Conservation (phyloP, 2,888 invertebrate species). For the Drosophila acutilabella region DNA sequence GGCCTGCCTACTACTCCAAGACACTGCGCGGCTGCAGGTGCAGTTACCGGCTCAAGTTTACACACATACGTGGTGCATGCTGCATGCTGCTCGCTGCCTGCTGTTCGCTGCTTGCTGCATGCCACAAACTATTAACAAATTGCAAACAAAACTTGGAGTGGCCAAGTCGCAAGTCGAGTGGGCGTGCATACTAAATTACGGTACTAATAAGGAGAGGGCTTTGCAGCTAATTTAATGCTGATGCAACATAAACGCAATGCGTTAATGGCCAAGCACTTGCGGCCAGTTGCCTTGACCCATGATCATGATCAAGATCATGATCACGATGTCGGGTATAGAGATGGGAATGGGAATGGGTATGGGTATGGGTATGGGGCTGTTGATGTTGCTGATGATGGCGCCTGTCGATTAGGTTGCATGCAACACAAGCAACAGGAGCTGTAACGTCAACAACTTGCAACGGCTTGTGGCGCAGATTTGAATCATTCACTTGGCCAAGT, state of each 20-base stretch:
- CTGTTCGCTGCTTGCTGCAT: constrained; percentile 59
- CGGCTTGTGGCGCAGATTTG: constrained; percentile 69
- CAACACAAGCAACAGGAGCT: constrained; percentile 56
- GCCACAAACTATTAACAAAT: constrained; percentile 79
- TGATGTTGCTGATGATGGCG: constrained; percentile 65
- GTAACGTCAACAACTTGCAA: constrained; percentile 41
- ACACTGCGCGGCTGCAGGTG: neutral
- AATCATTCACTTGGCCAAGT: constrained; percentile 76
- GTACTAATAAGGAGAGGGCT: constrained; percentile 72
- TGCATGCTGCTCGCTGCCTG: too few relatives aligned
- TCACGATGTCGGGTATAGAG: constrained; percentile 29
- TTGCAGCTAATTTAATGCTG: constrained; percentile 60
- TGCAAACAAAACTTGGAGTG: constrained; percentile 75
- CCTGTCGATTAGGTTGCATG: constrained; percentile 76
- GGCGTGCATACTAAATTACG: constrained; percentile 75
- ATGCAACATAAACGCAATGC: constrained; percentile 66
- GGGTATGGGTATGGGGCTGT: constrained; percentile 15
- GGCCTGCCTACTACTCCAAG: neutral
- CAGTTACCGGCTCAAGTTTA: neutral
- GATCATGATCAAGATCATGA: constrained; percentile 50
- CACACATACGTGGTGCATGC: too few relatives aligned
- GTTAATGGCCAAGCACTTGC: constrained; percentile 67
- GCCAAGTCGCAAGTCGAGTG: constrained; percentile 48
- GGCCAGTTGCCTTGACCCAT: constrained; percentile 68
- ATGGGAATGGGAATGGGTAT: constrained; percentile 16